Evolutionary conservation across 2,888 invertebrate species (phyloP), one percentile per base, ranked within the genome.

Genomic region (Latrodectus elegans): DNA sequence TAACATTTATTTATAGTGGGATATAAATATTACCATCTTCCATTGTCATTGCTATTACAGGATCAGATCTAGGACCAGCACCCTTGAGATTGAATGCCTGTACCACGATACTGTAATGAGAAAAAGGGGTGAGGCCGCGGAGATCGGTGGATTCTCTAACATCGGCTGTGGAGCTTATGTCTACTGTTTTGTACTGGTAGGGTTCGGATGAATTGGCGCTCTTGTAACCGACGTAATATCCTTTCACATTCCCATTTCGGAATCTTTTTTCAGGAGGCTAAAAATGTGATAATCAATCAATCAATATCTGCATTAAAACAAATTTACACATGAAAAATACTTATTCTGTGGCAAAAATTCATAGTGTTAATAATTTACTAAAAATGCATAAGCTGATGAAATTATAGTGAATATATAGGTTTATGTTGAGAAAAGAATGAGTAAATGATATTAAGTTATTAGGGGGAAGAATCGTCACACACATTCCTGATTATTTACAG

Each of bases 161-260:
- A 8, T 85, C 80, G 2, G 14, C 26, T 11, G 65, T 22, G 10
- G 73, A 53, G 4, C 65, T 53, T 8, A 87, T 70, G 74, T 90
- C 91, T 38, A 91, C 89, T 4, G 92, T 92, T 73, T 92, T 91
- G 89, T 92, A 92, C 70, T 92, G 91, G 90, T 91, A 92, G 55
- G 92, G 92, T 6, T 91, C 91, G 9, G 91, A 91, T 53, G 91
- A 90, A 76, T 92, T 92, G 70, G 91, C 91, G 81, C 91, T 90
- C 81, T 92, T 92, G 90, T 92, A 93, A 4, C 92, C 92, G 26
- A 93, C 91, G 89, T 92, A 92, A 90, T 93, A 93, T 4, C 93
- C 93, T 38, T 91, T 91, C n/a, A 93, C 91, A 17, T 91, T 89
- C 4, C 93, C 92, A 89, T 93, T 92, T 60, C 83, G 55, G 0